These are phyloP conservation scores for Malacoraja senta DNA, from an alignment of 2,797 vertebrate genomes.

Conservation along the genomic window DNA sequence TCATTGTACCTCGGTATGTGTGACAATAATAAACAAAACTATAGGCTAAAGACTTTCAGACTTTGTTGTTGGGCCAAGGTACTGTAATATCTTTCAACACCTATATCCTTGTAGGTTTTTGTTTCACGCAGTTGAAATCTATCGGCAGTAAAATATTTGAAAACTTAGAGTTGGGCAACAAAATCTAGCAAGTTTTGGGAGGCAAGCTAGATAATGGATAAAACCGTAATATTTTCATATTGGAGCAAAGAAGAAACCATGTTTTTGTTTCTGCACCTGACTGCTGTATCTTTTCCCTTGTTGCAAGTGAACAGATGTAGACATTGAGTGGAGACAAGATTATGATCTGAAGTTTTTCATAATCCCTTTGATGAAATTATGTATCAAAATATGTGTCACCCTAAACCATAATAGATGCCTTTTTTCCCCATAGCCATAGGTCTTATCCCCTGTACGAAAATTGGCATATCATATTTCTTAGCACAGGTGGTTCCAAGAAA, in stretches of 20 bases:
- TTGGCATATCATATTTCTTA: neutral
- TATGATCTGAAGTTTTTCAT: neutral
- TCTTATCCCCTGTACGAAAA: no score
- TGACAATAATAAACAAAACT: no score
- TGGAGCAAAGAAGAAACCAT: neutral
- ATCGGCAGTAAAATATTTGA: neutral
- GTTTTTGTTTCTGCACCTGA: neutral
- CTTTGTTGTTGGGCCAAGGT: neutral
- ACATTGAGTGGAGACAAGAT: neutral
- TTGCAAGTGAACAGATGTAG: neutral
- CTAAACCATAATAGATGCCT: neutral
- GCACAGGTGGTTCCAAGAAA: neutral
- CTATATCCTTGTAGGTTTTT: neutral
- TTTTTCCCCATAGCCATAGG: no score
- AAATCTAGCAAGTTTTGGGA: neutral
- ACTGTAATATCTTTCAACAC: no score
- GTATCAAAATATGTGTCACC: neutral
- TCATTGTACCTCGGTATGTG: no score
- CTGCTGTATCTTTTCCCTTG: neutral
- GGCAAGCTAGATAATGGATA: neutral
- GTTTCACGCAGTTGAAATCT: slow-evolving; percentile 20
- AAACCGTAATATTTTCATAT: neutral
- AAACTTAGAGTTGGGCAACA: neutral
- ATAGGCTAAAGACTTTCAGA: neutral
- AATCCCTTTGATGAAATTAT: neutral